These are phyloP conservation scores for Mythimna vitellina DNA, from an alignment of 2,888 invertebrate genomes.

Conservation along the genomic window DNA sequence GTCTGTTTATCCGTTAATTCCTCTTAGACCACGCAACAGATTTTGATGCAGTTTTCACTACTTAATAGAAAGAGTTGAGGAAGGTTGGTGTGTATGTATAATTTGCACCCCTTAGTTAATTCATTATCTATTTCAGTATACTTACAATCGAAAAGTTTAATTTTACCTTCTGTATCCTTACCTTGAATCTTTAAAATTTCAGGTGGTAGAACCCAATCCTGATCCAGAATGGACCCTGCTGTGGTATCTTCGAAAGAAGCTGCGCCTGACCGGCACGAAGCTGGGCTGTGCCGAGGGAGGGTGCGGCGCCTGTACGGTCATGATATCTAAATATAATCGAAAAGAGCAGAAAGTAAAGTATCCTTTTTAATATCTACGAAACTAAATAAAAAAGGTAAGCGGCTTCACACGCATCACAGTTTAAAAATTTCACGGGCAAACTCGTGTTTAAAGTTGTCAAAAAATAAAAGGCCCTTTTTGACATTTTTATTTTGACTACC, in stretches of 20 bases:
- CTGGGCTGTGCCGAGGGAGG: constrained; percentile 98
- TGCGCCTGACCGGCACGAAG: constrained; percentile 96
- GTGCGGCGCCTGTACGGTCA: constrained; percentile 99
- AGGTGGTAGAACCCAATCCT: constrained; percentile 94
- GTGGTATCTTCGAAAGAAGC: constrained; percentile 95
- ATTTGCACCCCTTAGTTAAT: too few species aligned
- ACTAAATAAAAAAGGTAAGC: too few species aligned
- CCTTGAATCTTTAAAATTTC: constrained; percentile 17
- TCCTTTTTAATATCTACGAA: constrained; percentile 77
- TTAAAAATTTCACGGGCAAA: neutral
- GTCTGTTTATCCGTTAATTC: too few species aligned
- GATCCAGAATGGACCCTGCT: constrained; percentile 97
- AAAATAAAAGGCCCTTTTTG: too few species aligned
- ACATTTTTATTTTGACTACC: too few species aligned
- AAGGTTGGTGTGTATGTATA: too few species aligned
- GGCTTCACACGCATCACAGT: neutral
- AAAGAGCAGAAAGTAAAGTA: constrained; percentile 86
- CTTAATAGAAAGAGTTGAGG: too few species aligned
- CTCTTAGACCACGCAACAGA: too few species aligned
- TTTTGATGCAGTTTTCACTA: too few species aligned
- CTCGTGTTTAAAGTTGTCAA: too few species aligned
- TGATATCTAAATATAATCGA: constrained; percentile 95
- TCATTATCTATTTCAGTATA: too few species aligned
- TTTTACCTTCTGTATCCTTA: neutral
- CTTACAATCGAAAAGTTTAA: too few species aligned